Percentiles rank a stretch among this genome's conserved stretches.
Evolutionary conservation across 2,113 vertebrate genomes (phyloP).

Genomic region (Sitta europaea): DNA sequence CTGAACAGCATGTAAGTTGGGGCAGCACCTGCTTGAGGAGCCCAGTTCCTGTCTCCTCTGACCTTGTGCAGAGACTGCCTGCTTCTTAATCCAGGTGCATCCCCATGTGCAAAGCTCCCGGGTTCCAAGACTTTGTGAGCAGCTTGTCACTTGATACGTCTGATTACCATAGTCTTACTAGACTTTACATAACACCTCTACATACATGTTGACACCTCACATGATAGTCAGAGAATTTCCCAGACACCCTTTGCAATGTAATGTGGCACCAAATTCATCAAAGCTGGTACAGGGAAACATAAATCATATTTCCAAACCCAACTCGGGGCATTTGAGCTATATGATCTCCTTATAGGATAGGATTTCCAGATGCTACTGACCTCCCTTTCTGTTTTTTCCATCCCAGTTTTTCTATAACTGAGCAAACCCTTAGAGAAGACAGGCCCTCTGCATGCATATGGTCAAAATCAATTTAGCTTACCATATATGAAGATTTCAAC

Average conservation of each 20-base stretch:
- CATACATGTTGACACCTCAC: slow-evolving; percentile 65
- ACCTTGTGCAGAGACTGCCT: background rate
- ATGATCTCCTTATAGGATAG: background rate
- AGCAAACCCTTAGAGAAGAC: background rate
- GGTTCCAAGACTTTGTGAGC: slow-evolving; percentile 58
- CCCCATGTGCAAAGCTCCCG: background rate
- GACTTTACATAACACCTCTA: slow-evolving; percentile 69
- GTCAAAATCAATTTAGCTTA: background rate
- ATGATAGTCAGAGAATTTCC: slow-evolving; percentile 63
- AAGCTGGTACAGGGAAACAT: slow-evolving; percentile 19
- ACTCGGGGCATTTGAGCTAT: background rate
- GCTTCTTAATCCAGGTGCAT: slow-evolving; percentile 45
- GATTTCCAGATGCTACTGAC: background rate
- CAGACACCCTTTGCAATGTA: slow-evolving; percentile 57
- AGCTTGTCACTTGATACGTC: slow-evolving; percentile 57
- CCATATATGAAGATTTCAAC: background rate
- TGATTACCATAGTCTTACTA: slow-evolving; percentile 58
- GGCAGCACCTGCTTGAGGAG: background rate
- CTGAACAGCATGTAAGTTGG: background rate
- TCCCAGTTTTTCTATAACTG: background rate
- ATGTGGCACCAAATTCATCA: slow-evolving; percentile 56
- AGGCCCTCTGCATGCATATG: background rate
- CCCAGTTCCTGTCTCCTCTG: background rate
- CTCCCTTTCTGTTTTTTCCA: background rate
- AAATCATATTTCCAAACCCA: slow-evolving; percentile 11